Conservation (phyloP, 2,797 vertebrate species). For the Acestrorhynchus altus region DNA sequence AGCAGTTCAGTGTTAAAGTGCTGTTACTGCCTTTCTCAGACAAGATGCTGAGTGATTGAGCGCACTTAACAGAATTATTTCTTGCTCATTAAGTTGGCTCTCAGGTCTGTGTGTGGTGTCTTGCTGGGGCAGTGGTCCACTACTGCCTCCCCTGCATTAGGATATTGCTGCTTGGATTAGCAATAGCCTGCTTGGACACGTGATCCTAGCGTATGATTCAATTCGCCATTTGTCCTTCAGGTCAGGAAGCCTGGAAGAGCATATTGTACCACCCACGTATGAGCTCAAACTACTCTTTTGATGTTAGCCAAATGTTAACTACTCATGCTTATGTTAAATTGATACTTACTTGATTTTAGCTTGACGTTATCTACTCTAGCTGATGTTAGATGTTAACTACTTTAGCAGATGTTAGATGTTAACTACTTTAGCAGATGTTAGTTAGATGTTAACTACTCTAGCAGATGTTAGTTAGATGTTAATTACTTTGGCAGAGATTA, state of each 20-base stretch:
- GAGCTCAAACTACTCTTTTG: too few species aligned
- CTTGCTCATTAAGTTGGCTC: background rate
- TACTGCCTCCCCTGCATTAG: background rate
- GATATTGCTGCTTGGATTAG: slow-evolving; percentile 3
- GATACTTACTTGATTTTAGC: too few species aligned
- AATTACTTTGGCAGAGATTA: too few species aligned
- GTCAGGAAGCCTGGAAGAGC: background rate
- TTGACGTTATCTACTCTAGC: too few species aligned
- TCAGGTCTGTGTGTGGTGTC: background rate
- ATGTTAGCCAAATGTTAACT: too few species aligned
- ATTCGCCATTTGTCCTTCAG: background rate
- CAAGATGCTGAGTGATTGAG: background rate
- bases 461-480: too few species aligned
- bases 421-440: too few species aligned
- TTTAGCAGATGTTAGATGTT: too few species aligned
- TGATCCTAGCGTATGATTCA: background rate
- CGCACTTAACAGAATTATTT: background rate
- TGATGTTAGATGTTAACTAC: too few species aligned
- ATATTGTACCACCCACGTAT: background rate
- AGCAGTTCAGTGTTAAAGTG: background rate
- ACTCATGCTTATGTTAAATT: too few species aligned
- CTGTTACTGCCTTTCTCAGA: background rate
- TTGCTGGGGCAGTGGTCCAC: too few species aligned
- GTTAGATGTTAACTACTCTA: too few species aligned
- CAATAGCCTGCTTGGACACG: background rate